Base-by-base conservation (phyloP, 2,797 vertebrate species). In the Sternotherus odoratus region DNA sequence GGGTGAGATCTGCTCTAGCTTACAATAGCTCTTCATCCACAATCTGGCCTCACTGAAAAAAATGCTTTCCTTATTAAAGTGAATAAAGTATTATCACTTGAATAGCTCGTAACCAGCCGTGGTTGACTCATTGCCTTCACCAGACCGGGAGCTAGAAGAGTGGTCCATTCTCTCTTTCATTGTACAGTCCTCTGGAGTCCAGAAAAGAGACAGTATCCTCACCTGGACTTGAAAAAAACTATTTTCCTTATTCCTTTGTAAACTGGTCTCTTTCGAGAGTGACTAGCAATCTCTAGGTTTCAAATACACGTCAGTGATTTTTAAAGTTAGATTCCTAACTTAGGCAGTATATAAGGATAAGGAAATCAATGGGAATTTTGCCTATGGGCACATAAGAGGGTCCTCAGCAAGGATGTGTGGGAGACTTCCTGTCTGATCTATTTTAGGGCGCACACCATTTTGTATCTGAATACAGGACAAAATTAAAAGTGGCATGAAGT, bases 211-310 rank as follows among this genome's bases (percentile, higher is more conserved):
- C 49, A 90, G 19, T 69, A 84, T 77, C 39, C 74, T 90, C 77
- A 87, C 43, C 74, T 83, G 77, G 88, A 33, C 12, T 87, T 93
- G 83, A 75, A 60, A 46, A 87, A 30, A 79, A 43, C 6, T 12
- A 72, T 79, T 56, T 2, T 54, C 77, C 50, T 43, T 21, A 12
- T 84, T n/a, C 43, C 53, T 50, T 72, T 19, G n/a, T 13, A 66
- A 78, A 49, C 16, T 66, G 53, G 63, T 91, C 91, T 91, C 86
- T 94, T 90, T 57, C 85, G 83, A 94, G 91, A 3, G 1, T 91
- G 92, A 89, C 85, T 93, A 95, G 91, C 75, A 93, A 82, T 66
- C 77, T 57, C 43, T 92, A 79, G 92, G 88, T 96, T 85, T 92
- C 83, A 91, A 87, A 63, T 57, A 39, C 54, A 13, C 88, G 87